These are phyloP conservation scores for Alectoris magna DNA, from an alignment of 2,797 vertebrate genomes.

Conservation along the genomic window DNA sequence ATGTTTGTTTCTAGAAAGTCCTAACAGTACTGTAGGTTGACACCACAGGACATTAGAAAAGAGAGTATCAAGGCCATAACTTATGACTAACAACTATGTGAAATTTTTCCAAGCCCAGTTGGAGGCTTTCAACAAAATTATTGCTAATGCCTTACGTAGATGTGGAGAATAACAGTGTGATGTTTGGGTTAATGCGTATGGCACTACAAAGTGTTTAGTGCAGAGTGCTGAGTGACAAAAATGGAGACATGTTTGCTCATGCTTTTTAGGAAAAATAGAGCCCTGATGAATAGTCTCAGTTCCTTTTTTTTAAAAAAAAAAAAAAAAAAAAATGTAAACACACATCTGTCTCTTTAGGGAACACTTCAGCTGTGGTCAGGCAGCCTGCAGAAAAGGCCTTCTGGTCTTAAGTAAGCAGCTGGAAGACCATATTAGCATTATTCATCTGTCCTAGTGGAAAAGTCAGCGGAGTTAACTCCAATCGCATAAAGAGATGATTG, in stretches of 20 bases:
- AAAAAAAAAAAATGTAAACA: background rate
- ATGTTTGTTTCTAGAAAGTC: background rate
- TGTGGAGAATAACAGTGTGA: background rate
- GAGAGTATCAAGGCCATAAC: background rate
- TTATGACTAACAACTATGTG: background rate
- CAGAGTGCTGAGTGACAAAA: background rate
- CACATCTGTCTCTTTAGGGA: background rate
- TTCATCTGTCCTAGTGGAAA: background rate
- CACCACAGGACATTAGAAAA: background rate
- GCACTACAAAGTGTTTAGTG: background rate
- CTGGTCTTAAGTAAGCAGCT: background rate
- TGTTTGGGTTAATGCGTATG: background rate
- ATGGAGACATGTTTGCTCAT: background rate
- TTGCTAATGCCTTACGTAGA: background rate
- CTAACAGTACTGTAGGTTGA: background rate
- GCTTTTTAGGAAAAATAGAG: background rate
- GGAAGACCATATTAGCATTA: background rate
- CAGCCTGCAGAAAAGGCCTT: background rate
- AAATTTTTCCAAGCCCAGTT: background rate
- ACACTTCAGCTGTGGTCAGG: background rate
- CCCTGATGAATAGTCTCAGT: background rate
- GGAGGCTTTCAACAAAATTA: background rate
- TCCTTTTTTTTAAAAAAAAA: background rate
- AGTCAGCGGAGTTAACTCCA: background rate
- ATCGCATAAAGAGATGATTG: background rate